Evolutionary conservation across 2,888 invertebrate genomes (phyloP).

Genomic region (Eristalis arbustorum): DNA sequence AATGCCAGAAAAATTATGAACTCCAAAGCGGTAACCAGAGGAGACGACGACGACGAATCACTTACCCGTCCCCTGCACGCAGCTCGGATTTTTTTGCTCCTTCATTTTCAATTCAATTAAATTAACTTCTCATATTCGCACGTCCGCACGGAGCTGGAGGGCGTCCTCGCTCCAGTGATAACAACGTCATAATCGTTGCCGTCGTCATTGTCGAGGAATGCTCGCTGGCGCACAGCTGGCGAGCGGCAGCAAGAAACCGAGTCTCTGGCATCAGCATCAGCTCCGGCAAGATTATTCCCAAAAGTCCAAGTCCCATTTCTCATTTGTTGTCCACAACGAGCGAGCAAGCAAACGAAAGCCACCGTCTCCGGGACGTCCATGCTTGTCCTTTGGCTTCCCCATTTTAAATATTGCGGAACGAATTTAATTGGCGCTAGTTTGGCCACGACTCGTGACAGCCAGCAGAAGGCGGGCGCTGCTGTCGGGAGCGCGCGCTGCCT

Average conservation of each 20-base stretch:
- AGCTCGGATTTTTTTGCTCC: not conserved
- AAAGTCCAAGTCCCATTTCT: constrained; percentile 64
- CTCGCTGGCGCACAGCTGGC: constrained; percentile 5
- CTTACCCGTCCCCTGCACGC: not conserved
- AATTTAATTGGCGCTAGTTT: constrained; percentile 70
- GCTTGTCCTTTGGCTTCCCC: constrained; percentile 55
- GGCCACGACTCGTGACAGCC: constrained; percentile 65
- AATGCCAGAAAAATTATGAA: not conserved
- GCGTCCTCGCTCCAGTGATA: constrained; percentile 16
- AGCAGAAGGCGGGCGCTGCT: not conserved
- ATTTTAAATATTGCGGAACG: constrained; percentile 48
- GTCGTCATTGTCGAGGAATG: constrained; percentile 5
- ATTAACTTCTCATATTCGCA: constrained; percentile 58
- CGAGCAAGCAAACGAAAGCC: not conserved
- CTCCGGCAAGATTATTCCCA: constrained; percentile 59
- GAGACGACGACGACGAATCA: not conserved
- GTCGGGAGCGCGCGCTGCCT: constrained; percentile 3
- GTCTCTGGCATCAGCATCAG: constrained; percentile 9
- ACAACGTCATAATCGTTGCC: constrained; percentile 62
- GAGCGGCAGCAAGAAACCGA: not conserved
- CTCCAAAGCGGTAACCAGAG: not conserved
- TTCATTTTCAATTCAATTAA: constrained; percentile 47
- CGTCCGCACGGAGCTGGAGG: constrained; percentile 9
- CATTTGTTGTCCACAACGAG: constrained; percentile 50
- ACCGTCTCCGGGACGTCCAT: constrained; percentile 25